phyloP scores from a whole-genome alignment of 1,140 invertebrate genomes.

The Ceratosolen fusciceps region DNA sequence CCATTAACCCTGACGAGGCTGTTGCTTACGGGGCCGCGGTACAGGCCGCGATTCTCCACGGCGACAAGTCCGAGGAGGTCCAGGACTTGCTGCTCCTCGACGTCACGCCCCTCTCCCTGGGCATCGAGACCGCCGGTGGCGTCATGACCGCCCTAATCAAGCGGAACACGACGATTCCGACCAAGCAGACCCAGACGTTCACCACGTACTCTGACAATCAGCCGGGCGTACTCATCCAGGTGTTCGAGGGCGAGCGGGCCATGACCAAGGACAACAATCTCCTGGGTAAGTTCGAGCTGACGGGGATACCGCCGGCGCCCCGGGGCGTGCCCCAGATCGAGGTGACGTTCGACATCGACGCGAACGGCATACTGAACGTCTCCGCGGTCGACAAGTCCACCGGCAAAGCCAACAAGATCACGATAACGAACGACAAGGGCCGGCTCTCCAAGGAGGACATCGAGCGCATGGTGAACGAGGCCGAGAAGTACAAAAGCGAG shows the following conservation, averaged over 20 bases:
- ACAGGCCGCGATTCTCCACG: constrained; percentile 79
- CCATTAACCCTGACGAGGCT: constrained; percentile 83
- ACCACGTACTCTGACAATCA: constrained; percentile 82
- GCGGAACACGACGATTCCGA: constrained; percentile 78
- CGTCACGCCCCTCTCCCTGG: constrained; percentile 77
- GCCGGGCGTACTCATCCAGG: constrained; percentile 79
- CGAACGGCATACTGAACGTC: constrained; percentile 79
- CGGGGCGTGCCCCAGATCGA: constrained; percentile 85
- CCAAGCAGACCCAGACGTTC: constrained; percentile 77
- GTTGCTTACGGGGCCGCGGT: constrained; percentile 83
- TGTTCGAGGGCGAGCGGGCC: constrained; percentile 86
- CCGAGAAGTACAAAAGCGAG: constrained; percentile 76
- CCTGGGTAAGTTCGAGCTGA: constrained; percentile 84
- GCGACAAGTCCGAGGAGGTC: constrained; percentile 72
- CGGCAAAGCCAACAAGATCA: constrained; percentile 83
- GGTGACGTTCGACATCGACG: constrained; percentile 77
- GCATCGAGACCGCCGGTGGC: constrained; percentile 78
- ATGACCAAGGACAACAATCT: constrained; percentile 87
- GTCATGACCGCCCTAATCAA: constrained; percentile 79
- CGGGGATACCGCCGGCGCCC: constrained; percentile 86
- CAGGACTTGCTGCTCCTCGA: constrained; percentile 85
- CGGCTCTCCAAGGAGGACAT: constrained; percentile 85
- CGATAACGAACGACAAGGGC: constrained; percentile 88
- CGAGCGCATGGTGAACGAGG: constrained; percentile 83
- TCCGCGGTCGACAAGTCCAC: constrained; percentile 73